A percentile compares a stretch with the other conserved stretches of the same genome.
These are phyloP conservation scores for Philopotamus ludificatus DNA, from an alignment of 1,140 invertebrate species.

Conservation along the genomic window DNA sequence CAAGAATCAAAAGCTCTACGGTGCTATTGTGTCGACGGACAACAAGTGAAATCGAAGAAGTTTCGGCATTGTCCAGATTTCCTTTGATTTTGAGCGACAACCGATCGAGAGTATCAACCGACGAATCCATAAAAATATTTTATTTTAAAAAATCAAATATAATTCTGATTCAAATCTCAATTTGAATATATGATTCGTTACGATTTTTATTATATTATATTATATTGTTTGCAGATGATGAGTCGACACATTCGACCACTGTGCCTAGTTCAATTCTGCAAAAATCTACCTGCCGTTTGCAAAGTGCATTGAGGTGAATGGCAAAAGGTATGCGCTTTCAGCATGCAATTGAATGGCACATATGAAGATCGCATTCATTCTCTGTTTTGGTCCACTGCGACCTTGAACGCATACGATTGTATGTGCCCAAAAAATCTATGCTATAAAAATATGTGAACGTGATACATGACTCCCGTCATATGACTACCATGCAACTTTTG, in stretches of 20 bases:
- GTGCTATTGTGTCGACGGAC: constrained; percentile 16
- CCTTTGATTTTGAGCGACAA: constrained; percentile 36
- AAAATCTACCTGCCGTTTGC: constrained; percentile 36
- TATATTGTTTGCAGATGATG: not conserved
- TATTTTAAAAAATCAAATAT: constrained; percentile 4
- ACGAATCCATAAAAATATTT: too few relatives aligned
- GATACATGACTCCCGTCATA: too few relatives aligned
- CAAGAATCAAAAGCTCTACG: constrained; percentile 31
- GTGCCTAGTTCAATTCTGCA: not conserved
- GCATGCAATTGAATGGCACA: constrained; percentile 35
- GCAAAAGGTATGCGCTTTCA: constrained; percentile 29
- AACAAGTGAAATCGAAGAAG: constrained; percentile 38
- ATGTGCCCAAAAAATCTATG: too few relatives aligned
- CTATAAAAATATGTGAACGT: too few relatives aligned
- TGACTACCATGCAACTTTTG: too few relatives aligned
- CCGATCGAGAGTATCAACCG: not conserved
- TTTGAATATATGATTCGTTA: too few relatives aligned
- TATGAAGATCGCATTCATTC: constrained; percentile 24
- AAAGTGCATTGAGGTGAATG: constrained; percentile 37
- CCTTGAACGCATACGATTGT: constrained; percentile 19
- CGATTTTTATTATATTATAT: too few relatives aligned
- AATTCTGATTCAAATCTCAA: not conserved
- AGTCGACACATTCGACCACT: constrained; percentile 7
- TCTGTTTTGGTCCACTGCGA: constrained; percentile 1
- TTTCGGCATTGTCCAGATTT: constrained; percentile 18